Evolutionary conservation across 1,140 invertebrate species (phyloP).

Genomic region (Dryas iulia): DNA sequence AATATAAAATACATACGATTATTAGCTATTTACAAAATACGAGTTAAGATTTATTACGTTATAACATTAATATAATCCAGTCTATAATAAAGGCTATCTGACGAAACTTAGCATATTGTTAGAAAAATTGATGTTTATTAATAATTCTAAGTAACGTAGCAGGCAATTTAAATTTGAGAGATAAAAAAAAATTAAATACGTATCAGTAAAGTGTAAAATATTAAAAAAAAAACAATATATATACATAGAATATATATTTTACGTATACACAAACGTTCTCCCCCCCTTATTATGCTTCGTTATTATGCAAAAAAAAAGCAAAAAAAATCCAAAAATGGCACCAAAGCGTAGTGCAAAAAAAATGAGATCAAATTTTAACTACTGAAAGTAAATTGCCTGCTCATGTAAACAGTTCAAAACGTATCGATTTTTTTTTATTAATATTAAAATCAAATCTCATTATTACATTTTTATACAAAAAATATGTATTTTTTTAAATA

Average conservation of each 20-base stretch:
- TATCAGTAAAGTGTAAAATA: slow-evolving; percentile 26
- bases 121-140: slow-evolving; percentile 72
- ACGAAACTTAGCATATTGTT: slow-evolving; percentile 77
- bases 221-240: slow-evolving; percentile 7
- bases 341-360: slow-evolving; percentile 60
- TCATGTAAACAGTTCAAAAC: slow-evolving; percentile 52
- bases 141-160: slow-evolving; percentile 67
- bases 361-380: slow-evolving; percentile 72
- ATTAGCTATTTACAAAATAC: slow-evolving; percentile 79
- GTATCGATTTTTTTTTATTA: slow-evolving; percentile 35
- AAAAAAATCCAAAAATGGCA: slow-evolving; percentile 56
- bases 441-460: slow-evolving; percentile 47
- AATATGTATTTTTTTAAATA: slow-evolving; percentile 1
- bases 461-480: slow-evolving; percentile 38
- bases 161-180: slow-evolving; percentile 68
- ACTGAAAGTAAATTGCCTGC: slow-evolving; percentile 71
- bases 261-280: slow-evolving; percentile 24
- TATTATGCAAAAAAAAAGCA: slow-evolving; percentile 58
- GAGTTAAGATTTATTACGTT: slow-evolving; percentile 75
- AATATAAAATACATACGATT: slow-evolving; percentile 79
- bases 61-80: slow-evolving; percentile 78
- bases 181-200: slow-evolving; percentile 44
- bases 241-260: slow-evolving; percentile 15
- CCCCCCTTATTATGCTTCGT: slow-evolving; percentile 52
- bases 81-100: slow-evolving; percentile 79